Conservation (phyloP, 2,113 vertebrate genomes). For the Narcine bancroftii region DNA sequence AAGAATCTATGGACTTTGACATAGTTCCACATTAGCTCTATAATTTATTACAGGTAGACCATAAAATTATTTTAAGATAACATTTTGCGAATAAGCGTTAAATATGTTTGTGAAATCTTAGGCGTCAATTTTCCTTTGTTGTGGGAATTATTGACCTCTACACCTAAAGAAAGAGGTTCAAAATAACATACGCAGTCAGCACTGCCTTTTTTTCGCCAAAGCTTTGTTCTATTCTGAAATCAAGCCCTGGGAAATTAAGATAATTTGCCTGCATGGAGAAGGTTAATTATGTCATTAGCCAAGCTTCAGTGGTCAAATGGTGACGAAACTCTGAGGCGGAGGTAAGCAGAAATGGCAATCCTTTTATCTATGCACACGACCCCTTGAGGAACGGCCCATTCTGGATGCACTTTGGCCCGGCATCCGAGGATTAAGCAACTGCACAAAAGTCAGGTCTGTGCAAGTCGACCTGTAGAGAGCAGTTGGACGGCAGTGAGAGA, state of each 20-base stretch:
- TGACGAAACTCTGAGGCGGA: neutral
- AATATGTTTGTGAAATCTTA: neutral
- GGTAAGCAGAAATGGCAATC: neutral
- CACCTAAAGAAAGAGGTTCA: neutral
- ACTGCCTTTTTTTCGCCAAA: neutral
- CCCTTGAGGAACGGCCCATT: neutral
- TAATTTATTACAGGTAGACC: neutral
- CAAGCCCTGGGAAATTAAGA: no score
- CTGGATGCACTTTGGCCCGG: neutral
- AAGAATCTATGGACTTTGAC: slow-evolving; percentile 7
- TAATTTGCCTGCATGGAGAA: neutral
- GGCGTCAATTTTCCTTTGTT: neutral
- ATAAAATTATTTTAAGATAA: slow-evolving; percentile 18
- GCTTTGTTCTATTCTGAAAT: neutral
- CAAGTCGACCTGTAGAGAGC: neutral
- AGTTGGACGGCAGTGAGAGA: neutral
- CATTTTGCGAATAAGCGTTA: neutral
- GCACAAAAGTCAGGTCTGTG: neutral
- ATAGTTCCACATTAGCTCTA: neutral
- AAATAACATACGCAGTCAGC: neutral
- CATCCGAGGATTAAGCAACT: neutral
- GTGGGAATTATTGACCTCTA: neutral
- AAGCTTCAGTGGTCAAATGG: neutral
- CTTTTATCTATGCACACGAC: neutral
- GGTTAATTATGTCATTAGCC: neutral